Conservation (phyloP, 1,140 invertebrate genomes). For the Uloborus diversus region DNA sequence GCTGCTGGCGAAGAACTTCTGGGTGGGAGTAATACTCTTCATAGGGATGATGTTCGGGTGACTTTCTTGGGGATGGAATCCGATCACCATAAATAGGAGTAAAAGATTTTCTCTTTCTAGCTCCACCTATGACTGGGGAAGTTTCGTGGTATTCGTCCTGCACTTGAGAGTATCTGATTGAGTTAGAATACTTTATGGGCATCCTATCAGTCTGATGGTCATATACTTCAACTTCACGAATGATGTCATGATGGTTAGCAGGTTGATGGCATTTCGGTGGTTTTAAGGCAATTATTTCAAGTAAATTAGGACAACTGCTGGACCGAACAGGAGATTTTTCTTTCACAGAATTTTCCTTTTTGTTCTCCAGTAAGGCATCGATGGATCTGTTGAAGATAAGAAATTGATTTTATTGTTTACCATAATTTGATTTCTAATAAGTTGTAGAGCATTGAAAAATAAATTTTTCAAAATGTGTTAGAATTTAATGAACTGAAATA, state of each 20-base stretch:
- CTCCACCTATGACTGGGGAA: background rate
- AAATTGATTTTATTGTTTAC: background rate
- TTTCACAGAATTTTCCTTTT: background rate
- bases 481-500: no score
- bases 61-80: constrained; percentile 5
- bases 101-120: constrained; percentile 42
- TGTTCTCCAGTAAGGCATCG: background rate
- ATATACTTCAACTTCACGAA: no score
- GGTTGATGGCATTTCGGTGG: background rate
- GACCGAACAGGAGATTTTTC: background rate
- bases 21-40: constrained; percentile 37
- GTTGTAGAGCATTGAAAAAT: no score
- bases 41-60: background rate
- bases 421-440: no score
- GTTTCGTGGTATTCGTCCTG: background rate
- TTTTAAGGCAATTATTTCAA: background rate
- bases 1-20: constrained; percentile 36
- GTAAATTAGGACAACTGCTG: background rate
- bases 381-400: constrained; percentile 9
- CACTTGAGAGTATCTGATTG: no score
- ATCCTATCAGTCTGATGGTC: background rate
- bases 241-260: background rate
- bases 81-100: constrained; percentile 34
- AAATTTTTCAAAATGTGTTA: no score
- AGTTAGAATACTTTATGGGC: no score